A percentile compares a stretch with the other conserved stretches of the same genome.
Evolutionary conservation across 2,888 invertebrate species (phyloP).

Genomic region (Tryphoninae sp.): DNA sequence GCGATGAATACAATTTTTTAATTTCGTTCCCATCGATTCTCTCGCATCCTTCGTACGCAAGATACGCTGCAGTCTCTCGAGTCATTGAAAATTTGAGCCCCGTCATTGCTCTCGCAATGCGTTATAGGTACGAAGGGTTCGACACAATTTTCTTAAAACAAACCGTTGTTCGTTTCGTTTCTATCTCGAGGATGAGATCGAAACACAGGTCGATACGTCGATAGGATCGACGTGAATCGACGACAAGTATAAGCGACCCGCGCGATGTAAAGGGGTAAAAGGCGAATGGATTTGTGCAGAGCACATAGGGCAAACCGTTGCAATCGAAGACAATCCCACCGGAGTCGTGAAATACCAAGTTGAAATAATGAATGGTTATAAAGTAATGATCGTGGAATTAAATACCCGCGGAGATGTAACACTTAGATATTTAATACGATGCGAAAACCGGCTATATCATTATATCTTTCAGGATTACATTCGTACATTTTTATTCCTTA

Average conservation of each 20-base stretch:
- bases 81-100: constrained; percentile 44
- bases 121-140: constrained; percentile 2
- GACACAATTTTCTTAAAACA: constrained; percentile 31
- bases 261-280: constrained; percentile 39
- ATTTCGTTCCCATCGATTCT: constrained; percentile 11
- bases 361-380: constrained; percentile 56
- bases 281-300: constrained; percentile 42
- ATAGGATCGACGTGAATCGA: constrained; percentile 49
- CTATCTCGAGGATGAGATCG: constrained; percentile 51
- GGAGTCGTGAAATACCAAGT: constrained; percentile 62
- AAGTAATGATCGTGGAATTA: constrained; percentile 51
- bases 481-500: constrained; percentile 46
- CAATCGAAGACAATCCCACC: constrained; percentile 42
- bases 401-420: constrained; percentile 54
- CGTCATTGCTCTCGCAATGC: constrained; percentile 28
- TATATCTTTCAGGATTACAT: constrained; percentile 46
- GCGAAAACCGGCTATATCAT: constrained; percentile 35
- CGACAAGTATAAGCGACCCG: background rate
- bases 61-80: constrained; percentile 27
- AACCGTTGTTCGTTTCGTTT: constrained; percentile 2
- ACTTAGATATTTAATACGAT: constrained; percentile 53
- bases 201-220: constrained; percentile 53
- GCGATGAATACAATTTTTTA: constrained; percentile 1
- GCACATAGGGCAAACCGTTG: background rate
- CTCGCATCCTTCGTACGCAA: constrained; percentile 10